Percentiles rank a stretch among this genome's conserved stretches.
Evolutionary conservation across 2,113 vertebrate genomes (phyloP).

Genomic region (Clupea harengus): DNA sequence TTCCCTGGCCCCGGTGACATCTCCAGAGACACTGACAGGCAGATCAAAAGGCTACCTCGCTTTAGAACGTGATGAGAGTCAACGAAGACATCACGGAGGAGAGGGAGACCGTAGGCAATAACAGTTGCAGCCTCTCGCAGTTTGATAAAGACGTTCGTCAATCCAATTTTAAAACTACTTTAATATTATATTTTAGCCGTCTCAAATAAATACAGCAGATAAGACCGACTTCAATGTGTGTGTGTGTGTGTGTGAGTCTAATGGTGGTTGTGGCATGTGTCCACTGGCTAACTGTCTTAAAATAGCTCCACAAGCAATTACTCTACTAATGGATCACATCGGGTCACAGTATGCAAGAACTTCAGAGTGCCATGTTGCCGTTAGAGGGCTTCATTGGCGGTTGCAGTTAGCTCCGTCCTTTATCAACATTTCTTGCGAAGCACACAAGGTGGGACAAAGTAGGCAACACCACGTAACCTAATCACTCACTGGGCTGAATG

Average conservation of each 20-base stretch:
- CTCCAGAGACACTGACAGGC: neutral
- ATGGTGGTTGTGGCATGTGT: neutral
- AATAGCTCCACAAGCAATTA: constrained; percentile 4
- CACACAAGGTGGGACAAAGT: neutral
- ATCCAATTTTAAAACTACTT: neutral
- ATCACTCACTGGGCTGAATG: neutral
- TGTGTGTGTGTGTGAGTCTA: neutral
- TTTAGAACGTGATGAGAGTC: neutral
- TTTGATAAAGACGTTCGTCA: neutral
- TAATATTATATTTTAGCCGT: neutral
- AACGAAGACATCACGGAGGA: neutral
- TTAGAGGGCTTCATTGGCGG: neutral
- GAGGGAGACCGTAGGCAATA: too few species aligned
- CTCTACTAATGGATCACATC: constrained; percentile 8
- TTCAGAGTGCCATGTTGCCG: neutral
- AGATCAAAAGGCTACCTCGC: neutral
- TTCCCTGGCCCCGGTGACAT: neutral
- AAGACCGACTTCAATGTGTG: neutral
- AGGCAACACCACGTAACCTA: neutral
- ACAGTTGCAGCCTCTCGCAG: neutral
- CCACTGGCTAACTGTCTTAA: neutral
- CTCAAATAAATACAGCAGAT: neutral
- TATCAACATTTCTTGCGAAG: neutral
- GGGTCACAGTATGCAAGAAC: neutral
- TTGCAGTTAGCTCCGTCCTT: neutral